Percentiles rank a stretch among this genome's conserved stretches.
Evolutionary conservation across 1,140 invertebrate species (phyloP).

Genomic region (Sycophaga agraensis): DNA sequence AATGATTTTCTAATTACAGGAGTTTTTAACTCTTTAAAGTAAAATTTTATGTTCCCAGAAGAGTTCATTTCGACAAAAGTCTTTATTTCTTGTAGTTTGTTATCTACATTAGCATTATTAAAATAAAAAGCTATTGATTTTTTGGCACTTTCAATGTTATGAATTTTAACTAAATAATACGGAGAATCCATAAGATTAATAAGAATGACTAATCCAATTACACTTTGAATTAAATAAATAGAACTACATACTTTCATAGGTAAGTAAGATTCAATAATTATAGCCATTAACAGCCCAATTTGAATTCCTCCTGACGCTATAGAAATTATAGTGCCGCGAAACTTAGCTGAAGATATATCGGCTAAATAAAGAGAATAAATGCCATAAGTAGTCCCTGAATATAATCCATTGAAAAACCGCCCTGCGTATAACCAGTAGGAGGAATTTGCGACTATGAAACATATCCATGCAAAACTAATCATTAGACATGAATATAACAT

Average conservation of each 20-base stretch:
- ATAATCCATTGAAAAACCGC: conserved; percentile 53
- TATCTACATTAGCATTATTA: background rate
- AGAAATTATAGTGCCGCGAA: conserved; percentile 2
- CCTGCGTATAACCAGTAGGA: conserved; percentile 58
- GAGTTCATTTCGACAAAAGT: background rate
- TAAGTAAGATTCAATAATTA: background rate
- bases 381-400: conserved; percentile 66
- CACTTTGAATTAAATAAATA: background rate
- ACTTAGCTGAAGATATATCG: background rate
- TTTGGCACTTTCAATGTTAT: background rate
- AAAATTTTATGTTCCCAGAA: background rate
- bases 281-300: background rate
- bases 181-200: background rate
- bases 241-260: conserved; percentile 57
- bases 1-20: conserved; percentile 58
- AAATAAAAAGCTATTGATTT: conserved; percentile 5
- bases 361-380: conserved; percentile 44
- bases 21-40: background rate
- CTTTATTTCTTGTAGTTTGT: background rate
- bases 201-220: background rate
- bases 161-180: background rate
- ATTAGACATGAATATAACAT: too few species aligned
- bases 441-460: conserved; percentile 59
- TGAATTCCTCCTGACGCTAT: background rate
- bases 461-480: too few species aligned